These are phyloP conservation scores for Capromys pilorides DNA, from an alignment of 2,797 vertebrate species.

Conservation along the genomic window DNA sequence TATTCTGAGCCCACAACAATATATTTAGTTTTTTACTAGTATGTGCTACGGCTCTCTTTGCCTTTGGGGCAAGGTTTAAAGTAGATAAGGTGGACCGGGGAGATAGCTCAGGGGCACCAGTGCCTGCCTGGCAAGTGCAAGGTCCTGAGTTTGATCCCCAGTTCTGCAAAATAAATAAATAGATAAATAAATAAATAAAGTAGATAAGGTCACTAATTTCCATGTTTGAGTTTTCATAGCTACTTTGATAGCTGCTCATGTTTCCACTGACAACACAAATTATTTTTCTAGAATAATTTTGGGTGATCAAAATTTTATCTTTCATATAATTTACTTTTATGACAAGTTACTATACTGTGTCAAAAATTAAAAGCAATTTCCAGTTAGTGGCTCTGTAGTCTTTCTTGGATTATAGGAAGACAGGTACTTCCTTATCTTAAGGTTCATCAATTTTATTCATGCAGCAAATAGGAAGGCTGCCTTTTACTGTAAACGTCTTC, in stretches of 20 bases:
- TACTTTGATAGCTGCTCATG: background rate
- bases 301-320: background rate
- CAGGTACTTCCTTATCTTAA: conserved; percentile 2
- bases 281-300: background rate
- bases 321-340: conserved; percentile 5
- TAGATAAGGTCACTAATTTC: background rate
- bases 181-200: no score
- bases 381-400: background rate
- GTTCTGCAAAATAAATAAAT: no score
- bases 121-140: no score
- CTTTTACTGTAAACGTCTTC: conserved; percentile 14
- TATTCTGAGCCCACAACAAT: background rate
- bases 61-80: background rate
- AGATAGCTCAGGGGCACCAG: no score
- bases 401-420: background rate
- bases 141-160: no score
- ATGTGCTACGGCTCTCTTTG: background rate
- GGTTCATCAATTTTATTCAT: background rate
- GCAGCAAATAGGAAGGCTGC: background rate
- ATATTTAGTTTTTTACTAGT: background rate
- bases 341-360: background rate
- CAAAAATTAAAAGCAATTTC: background rate
- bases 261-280: background rate
- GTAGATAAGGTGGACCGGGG: background rate
- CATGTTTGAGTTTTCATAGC: background rate